Conservation (phyloP, 2,888 invertebrate species). For the Eutolmus rufibarbis region DNA sequence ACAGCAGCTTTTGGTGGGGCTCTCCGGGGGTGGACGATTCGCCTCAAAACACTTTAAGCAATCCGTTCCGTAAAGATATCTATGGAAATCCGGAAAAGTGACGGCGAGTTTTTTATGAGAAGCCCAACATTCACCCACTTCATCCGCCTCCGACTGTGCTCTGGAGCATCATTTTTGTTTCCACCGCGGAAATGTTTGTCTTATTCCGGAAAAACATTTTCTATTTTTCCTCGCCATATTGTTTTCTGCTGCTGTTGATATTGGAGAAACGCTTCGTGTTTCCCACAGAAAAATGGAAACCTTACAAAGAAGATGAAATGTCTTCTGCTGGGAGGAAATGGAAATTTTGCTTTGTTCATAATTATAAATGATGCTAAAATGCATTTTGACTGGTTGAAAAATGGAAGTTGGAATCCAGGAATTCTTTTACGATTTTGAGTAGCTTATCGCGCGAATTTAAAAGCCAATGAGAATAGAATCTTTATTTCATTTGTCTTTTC, state of each 20-base stretch:
- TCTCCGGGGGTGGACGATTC: neutral
- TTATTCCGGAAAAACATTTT: neutral
- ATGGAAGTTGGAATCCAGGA: neutral
- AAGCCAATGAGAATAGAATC: neutral
- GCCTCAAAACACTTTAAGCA: neutral
- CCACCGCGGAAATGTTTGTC: neutral
- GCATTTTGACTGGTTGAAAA: neutral
- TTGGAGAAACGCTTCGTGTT: neutral
- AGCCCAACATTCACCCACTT: neutral
- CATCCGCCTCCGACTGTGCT: neutral
- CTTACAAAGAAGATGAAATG: neutral
- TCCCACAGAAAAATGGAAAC: neutral
- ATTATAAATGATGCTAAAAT: neutral
- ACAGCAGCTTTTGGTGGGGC: neutral
- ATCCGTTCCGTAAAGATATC: neutral
- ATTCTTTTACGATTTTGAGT: neutral
- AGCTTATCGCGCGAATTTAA: neutral
- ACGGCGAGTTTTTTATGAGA: neutral
- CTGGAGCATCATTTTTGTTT: neutral
- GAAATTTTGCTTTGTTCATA: neutral
- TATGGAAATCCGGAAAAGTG: neutral
- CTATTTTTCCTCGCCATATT: neutral
- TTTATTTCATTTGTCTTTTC: too few species aligned
- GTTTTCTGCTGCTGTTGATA: neutral
- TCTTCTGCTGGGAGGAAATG: neutral